Conservation (phyloP, 1,140 invertebrate genomes). For the Asbolus verrucosus region DNA sequence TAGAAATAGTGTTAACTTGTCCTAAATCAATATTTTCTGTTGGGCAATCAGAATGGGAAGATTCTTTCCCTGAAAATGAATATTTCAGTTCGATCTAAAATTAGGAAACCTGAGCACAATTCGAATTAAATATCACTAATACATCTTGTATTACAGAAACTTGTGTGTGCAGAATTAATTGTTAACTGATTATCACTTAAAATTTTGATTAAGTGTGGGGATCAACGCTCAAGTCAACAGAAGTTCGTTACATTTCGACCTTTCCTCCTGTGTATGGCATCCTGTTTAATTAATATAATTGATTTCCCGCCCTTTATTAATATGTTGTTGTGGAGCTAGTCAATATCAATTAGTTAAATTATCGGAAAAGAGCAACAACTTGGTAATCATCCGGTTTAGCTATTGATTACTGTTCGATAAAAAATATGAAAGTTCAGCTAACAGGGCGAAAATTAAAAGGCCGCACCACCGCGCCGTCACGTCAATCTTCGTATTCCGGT, state of each 20-base stretch:
- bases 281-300: conserved; percentile 16
- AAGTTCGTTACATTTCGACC: neutral
- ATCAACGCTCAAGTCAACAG: neutral
- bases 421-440: conserved; percentile 12
- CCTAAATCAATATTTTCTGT: too few relatives aligned
- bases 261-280: neutral
- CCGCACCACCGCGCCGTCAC: neutral
- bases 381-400: neutral
- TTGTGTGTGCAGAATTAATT: conserved; percentile 12
- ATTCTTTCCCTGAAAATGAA: too few relatives aligned
- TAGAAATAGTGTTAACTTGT: too few relatives aligned
- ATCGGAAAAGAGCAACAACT: neutral
- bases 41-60: too few relatives aligned
- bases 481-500: conserved; percentile 35
- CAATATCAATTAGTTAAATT: conserved; percentile 20
- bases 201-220: conserved; percentile 15
- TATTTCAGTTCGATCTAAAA: too few relatives aligned
- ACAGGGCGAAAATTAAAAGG: conserved; percentile 17
- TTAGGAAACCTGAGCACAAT: too few relatives aligned
- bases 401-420: neutral
- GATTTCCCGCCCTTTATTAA: conserved; percentile 4
- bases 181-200: conserved; percentile 22
- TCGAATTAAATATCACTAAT: too few relatives aligned
- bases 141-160: too few relatives aligned
- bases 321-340: conserved; percentile 2